Evolutionary conservation across 2,797 vertebrate species (phyloP).

Genomic region (Esox masquinongy): DNA sequence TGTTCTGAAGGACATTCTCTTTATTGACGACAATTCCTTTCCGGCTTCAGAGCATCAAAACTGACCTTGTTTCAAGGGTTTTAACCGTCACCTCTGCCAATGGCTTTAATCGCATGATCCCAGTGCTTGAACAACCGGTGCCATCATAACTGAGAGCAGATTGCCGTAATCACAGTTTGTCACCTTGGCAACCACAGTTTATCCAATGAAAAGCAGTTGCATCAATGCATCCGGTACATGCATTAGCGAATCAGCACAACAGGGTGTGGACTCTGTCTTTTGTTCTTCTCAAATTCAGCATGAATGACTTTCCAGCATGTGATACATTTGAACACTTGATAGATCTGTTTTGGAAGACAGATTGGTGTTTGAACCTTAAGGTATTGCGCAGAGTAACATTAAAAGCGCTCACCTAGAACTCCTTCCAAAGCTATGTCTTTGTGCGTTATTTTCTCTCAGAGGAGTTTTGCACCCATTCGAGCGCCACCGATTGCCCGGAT

Average conservation of each 20-base stretch:
- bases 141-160: neutral
- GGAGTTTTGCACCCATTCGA: neutral
- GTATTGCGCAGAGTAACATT: neutral
- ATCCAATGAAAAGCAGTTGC: neutral
- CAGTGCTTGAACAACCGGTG: neutral
- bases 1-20: neutral
- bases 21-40: neutral
- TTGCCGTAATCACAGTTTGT: slow-evolving; percentile 8
- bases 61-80: neutral
- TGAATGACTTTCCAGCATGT: neutral
- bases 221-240: neutral
- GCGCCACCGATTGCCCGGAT: neutral
- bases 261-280: neutral
- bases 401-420: neutral
- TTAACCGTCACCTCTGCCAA: neutral
- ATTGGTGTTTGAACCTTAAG: neutral
- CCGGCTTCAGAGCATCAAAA: neutral
- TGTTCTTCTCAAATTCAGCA: neutral
- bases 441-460: neutral
- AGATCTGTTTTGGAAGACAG: neutral
- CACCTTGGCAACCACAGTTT: slow-evolving; percentile 4
- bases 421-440: neutral
- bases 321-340: neutral
- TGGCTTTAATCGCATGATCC: neutral
- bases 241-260: neutral